Evolutionary conservation across 2,888 invertebrate genomes (phyloP).

Genomic region (Xanthorhoe spadicearia): DNA sequence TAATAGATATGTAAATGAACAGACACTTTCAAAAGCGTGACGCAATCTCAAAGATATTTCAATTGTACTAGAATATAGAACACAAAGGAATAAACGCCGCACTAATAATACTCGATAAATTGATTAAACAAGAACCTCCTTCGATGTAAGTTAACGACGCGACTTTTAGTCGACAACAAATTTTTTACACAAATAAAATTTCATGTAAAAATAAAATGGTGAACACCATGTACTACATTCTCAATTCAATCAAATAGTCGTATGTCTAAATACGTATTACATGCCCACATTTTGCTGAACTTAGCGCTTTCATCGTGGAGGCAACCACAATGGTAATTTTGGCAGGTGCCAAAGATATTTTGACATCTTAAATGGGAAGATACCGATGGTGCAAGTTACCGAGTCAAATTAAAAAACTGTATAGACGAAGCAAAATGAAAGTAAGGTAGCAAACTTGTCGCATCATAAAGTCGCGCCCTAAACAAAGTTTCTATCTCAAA

Average conservation of each 20-base stretch:
- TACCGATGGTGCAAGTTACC: too few relatives aligned
- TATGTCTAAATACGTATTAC: too few relatives aligned
- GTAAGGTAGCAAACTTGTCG: background rate
- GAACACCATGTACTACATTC: too few relatives aligned
- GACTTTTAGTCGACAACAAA: slow-evolving; percentile 14
- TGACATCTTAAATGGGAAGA: too few relatives aligned
- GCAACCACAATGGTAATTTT: too few relatives aligned
- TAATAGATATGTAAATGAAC: slow-evolving; percentile 54
- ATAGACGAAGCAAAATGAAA: background rate
- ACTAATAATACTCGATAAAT: slow-evolving; percentile 13
- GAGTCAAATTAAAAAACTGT: background rate
- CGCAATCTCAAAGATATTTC: slow-evolving; percentile 34
- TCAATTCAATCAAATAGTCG: too few relatives aligned
- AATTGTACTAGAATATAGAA: slow-evolving; percentile 23
- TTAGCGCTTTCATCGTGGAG: too few relatives aligned
- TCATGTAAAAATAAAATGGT: too few relatives aligned
- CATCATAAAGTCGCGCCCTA: slow-evolving; percentile 18
- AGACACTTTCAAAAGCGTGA: slow-evolving; percentile 46
- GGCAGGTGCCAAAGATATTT: too few relatives aligned
- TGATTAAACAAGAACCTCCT: slow-evolving; percentile 12
- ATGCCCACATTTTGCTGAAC: too few relatives aligned
- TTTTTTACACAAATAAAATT: too few relatives aligned
- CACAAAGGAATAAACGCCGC: slow-evolving; percentile 2
- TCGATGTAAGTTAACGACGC: background rate
- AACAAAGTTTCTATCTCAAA: slow-evolving; percentile 2